Conservation (phyloP, 1,140 invertebrate species). For the Euwallacea fornicatus region DNA sequence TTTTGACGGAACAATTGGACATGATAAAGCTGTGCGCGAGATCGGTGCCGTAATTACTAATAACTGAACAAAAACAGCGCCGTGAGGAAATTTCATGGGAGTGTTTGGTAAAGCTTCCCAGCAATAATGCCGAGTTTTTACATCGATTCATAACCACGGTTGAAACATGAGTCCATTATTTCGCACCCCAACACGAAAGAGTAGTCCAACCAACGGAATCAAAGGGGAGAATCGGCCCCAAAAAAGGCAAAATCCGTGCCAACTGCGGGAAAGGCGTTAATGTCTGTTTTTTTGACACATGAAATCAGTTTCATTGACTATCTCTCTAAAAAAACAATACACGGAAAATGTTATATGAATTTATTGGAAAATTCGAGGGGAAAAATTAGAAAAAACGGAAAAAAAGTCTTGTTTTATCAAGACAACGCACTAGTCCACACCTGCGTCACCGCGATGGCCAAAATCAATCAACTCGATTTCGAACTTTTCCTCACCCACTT, state of each 20-base stretch:
- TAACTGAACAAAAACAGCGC: not conserved
- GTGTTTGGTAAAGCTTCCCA: constrained; percentile 12
- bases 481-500: no score
- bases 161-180: constrained; percentile 52
- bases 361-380: constrained; percentile 2
- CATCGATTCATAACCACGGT: constrained; percentile 46
- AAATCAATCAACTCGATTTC: not conserved
- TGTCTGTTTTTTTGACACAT: constrained; percentile 44
- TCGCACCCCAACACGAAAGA: constrained; percentile 51
- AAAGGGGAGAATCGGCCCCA: constrained; percentile 42
- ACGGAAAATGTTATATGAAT: not conserved
- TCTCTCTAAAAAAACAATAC: constrained; percentile 9
- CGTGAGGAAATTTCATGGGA: not conserved
- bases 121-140: constrained; percentile 39
- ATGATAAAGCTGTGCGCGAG: no score
- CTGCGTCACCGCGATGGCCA: not conserved
- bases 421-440: not conserved
- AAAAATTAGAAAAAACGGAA: not conserved
- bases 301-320: constrained; percentile 3
- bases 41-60: no score
- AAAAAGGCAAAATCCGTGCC: constrained; percentile 41
- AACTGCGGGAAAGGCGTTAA: constrained; percentile 46
- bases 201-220: constrained; percentile 48
- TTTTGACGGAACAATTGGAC: no score
- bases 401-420: constrained; percentile 2